Evolutionary conservation across 2,113 vertebrate genomes (phyloP).

Genomic region (Lucifuga dentata): DNA sequence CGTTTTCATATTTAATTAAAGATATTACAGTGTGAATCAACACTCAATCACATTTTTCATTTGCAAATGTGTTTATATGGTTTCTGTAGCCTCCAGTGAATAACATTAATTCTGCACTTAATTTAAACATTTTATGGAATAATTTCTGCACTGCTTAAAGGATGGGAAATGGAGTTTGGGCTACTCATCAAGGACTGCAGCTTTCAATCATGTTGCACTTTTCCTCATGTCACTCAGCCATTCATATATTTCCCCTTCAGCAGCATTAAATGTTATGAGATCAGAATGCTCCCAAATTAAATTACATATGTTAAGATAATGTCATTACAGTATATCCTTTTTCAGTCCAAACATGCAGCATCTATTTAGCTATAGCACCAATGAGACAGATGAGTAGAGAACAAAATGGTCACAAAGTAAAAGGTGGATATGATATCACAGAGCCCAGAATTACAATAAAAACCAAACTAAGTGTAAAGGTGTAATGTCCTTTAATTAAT

Average conservation of each 20-base stretch:
- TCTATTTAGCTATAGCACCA: too few species aligned
- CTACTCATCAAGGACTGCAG: not conserved
- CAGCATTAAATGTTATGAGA: too few species aligned
- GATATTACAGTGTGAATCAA: not conserved
- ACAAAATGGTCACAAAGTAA: too few species aligned
- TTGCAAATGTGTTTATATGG: not conserved
- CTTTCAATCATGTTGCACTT: too few species aligned
- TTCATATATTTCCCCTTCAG: too few species aligned
- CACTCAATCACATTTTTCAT: not conserved
- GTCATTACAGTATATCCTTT: slow-evolving; percentile 1
- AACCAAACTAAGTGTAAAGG: not conserved
- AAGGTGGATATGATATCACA: too few species aligned
- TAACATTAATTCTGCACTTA: slow-evolving; percentile 1
- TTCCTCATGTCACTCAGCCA: too few species aligned
- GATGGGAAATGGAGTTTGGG: not conserved
- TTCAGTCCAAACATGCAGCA: too few species aligned
- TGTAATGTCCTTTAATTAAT: not conserved
- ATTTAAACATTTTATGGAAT: slow-evolving; percentile 18
- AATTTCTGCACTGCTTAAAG: not conserved
- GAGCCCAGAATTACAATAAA: too few species aligned
- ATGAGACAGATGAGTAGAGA: too few species aligned
- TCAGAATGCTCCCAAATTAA: too few species aligned
- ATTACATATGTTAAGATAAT: not conserved
- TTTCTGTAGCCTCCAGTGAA: not conserved
- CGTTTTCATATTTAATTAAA: slow-evolving; percentile 3